These are phyloP conservation scores for Linnaemya tessellans DNA, from an alignment of 2,888 invertebrate species.

Conservation along the genomic window DNA sequence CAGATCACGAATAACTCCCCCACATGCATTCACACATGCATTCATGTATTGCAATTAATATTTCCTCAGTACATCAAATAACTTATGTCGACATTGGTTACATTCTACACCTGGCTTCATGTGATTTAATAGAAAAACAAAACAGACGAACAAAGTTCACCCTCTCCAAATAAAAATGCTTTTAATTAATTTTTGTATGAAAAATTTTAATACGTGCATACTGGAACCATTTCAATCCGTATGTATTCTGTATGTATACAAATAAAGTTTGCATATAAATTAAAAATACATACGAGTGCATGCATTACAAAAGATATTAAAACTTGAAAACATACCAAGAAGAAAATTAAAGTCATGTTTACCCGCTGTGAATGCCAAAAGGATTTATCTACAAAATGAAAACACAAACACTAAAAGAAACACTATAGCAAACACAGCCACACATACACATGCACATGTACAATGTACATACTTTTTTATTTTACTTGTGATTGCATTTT, in stretches of 20 bases:
- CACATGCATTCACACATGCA: too few species aligned
- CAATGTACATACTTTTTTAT: neutral
- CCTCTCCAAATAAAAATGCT: too few species aligned
- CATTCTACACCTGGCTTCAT: too few species aligned
- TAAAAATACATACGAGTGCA: neutral
- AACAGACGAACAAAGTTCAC: neutral
- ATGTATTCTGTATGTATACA: neutral
- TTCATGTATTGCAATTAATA: too few species aligned
- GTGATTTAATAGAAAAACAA: neutral
- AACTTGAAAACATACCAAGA: slow-evolving; percentile 61
- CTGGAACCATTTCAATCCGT: too few species aligned
- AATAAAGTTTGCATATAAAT: neutral
- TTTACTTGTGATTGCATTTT: neutral
- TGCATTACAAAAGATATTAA: slow-evolving; percentile 16
- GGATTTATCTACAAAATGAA: slow-evolving; percentile 30
- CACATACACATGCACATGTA: neutral
- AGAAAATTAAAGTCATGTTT: slow-evolving; percentile 40
- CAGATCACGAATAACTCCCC: too few species aligned
- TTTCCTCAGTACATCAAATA: too few species aligned
- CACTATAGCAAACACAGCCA: neutral
- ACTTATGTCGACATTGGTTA: neutral
- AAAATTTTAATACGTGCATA: neutral
- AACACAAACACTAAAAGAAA: slow-evolving; percentile 39
- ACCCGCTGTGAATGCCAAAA: slow-evolving; percentile 49
- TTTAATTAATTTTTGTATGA: neutral